Base-by-base conservation (phyloP, 2,797 vertebrate genomes). In the Myotis myotis region DNA sequence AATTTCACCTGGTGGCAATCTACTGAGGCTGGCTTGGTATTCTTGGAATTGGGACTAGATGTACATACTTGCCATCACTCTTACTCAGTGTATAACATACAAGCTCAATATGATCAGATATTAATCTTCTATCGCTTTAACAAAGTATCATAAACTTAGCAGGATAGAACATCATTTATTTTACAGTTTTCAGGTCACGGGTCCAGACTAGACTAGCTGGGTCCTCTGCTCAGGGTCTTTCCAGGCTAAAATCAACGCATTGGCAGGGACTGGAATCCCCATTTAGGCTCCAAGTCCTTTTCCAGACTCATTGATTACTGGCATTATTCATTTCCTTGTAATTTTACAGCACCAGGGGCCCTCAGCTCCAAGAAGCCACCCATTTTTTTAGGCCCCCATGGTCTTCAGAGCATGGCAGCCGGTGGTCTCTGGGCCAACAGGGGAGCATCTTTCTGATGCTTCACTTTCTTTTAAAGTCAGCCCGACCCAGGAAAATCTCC, bases 1-100 rank as follows among this genome's bases (percentile, higher is more conserved):
- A 97, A 87, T 60, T 60, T 12, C 57, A 60, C 57, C 57, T 60
- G 25, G 25, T 60, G 11, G 23, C 57, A 5, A 28, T 94, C 87
- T 95, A 15, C 17, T 93, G 79, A 96, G 95, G 44, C 94, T 95
- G 87, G 6, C 9, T 80, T 91, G 44, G 62, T 82, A 41, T 72
- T 96, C 57, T 95, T 70, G 95, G 82, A 97, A 64, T 3, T 88
- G 33, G 38, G 38, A 81, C 97, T 95, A 87, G 80, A 90, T 89
- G 62, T 95, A 51, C 89, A 53, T 96, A 83, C 30, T 93, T 96
- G 71, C 4, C 70, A 44, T 64, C 12, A 71, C 72, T 86, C 55
- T 95, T 57, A 93, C 23, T 68, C 89, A 87, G 47, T 81, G 97
- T 93, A 60, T 28, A 92, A 91, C 91, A 92, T 30, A 84, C 22